These are phyloP conservation scores for Calliphora vicina DNA, from an alignment of 1,140 invertebrate genomes.

Conservation along the genomic window DNA sequence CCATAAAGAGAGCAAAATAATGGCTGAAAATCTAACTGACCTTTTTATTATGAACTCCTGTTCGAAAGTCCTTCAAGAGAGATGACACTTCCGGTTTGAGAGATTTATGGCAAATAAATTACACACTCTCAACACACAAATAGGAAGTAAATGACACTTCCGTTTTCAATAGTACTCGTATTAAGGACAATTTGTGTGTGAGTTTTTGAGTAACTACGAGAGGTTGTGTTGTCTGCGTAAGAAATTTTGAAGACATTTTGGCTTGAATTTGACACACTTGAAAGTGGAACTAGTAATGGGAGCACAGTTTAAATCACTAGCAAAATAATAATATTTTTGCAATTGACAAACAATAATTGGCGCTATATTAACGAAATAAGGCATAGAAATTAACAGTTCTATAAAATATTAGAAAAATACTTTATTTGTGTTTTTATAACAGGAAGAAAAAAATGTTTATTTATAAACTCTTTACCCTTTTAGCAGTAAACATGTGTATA, in stretches of 20 bases:
- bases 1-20: not conserved
- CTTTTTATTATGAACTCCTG: conserved; percentile 28
- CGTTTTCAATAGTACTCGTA: not conserved
- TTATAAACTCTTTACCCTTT: too few species aligned
- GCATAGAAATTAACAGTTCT: too few species aligned
- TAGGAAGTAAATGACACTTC: not conserved
- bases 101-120: conserved; percentile 25
- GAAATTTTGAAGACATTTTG: not conserved
- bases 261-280: conserved; percentile 28
- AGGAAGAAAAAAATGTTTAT: too few species aligned
- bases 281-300: conserved; percentile 27
- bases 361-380: too few species aligned
- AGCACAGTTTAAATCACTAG: not conserved
- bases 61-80: conserved; percentile 36
- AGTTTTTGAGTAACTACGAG: not conserved
- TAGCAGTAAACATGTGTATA: not conserved
- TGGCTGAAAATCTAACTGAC: not conserved
- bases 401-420: too few species aligned
- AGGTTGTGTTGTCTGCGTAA: not conserved
- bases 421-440: too few species aligned
- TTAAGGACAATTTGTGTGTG: not conserved
- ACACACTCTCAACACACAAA: too few species aligned
- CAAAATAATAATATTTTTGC: not conserved
- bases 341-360: too few species aligned
- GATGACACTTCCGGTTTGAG: conserved; percentile 35